phyloP scores from a whole-genome alignment of 2,797 vertebrate species.

The Petrocephalus schoutedeni region DNA sequence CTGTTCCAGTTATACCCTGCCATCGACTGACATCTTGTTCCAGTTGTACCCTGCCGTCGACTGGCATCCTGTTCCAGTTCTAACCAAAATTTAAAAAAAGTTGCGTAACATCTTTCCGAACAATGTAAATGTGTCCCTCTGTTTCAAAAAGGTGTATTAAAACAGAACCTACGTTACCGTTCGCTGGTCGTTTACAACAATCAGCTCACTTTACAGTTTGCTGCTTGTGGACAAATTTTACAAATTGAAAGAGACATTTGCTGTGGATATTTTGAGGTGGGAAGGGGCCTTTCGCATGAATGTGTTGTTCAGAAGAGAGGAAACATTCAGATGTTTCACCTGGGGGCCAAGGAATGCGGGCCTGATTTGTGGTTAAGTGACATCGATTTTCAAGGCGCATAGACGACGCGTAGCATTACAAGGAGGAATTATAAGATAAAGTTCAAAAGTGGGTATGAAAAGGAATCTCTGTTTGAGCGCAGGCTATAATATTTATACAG shows the following conservation, averaged over 20 bases:
- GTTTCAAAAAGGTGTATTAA: background rate
- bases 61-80: background rate
- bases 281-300: background rate
- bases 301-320: conserved; percentile 8
- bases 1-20: background rate
- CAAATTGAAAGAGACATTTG: background rate
- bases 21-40: background rate
- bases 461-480: conserved; percentile 60
- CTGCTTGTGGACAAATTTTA: background rate
- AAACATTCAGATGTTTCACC: conserved; percentile 23
- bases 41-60: background rate
- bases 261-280: background rate
- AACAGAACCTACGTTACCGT: background rate
- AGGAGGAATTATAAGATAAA: conserved; percentile 47
- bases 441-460: conserved; percentile 58
- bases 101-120: background rate
- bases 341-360: conserved; percentile 24
- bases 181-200: background rate
- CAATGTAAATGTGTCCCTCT: background rate
- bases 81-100: background rate
- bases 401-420: conserved; percentile 47
- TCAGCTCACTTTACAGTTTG: background rate
- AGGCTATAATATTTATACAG: conserved; percentile 60
- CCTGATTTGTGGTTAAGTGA: conserved; percentile 40
- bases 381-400: conserved; percentile 32